Percentiles rank a stretch among this genome's conserved stretches.
Conservation (phyloP, 2,113 vertebrate species). For the Dinomys branickii region DNA sequence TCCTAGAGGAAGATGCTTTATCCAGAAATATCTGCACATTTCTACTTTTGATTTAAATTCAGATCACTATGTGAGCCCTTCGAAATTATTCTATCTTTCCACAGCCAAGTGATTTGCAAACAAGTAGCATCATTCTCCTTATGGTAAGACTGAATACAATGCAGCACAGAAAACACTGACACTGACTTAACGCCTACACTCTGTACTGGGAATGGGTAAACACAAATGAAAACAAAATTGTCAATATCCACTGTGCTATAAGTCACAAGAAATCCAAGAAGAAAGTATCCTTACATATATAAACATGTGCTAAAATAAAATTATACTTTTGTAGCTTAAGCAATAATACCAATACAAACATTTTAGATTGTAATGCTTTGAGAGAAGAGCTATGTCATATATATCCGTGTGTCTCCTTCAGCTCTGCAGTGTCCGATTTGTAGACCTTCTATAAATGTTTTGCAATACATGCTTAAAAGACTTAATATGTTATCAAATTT, state of each 20-base stretch:
- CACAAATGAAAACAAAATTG: neutral
- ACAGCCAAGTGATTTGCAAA: conserved; percentile 7
- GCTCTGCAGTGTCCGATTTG: neutral
- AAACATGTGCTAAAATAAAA: neutral
- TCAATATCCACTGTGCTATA: neutral
- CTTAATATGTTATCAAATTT: neutral
- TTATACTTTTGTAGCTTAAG: neutral
- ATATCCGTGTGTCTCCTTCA: neutral
- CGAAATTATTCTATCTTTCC: neutral
- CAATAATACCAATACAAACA: neutral
- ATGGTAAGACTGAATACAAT: neutral
- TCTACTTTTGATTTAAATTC: neutral
- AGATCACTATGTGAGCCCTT: neutral
- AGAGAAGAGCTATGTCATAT: neutral
- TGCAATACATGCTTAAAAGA: neutral
- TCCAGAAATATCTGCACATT: neutral
- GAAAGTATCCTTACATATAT: neutral
- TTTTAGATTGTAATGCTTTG: neutral
- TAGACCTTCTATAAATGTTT: neutral
- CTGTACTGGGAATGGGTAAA: neutral
- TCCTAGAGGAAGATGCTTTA: neutral
- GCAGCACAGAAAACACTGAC: neutral
- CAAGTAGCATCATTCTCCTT: neutral
- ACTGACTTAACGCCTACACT: neutral
- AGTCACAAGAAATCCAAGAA: neutral